These are phyloP conservation scores for Sminthurinus signatus DNA, from an alignment of 1,140 invertebrate genomes.

Conservation along the genomic window DNA sequence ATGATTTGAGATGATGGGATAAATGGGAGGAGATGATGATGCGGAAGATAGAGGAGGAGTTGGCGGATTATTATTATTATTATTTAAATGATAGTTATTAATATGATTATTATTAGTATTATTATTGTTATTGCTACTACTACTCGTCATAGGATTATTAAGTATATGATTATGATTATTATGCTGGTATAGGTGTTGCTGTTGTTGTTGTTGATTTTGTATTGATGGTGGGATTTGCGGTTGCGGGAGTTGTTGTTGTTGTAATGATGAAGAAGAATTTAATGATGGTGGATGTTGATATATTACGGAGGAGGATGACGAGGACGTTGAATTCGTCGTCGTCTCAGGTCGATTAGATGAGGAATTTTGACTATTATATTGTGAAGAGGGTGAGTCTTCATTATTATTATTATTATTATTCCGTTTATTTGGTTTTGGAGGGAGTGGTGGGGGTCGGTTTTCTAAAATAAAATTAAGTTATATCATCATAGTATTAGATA, in stretches of 20 bases:
- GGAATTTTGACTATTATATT: no score
- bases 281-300: constrained; percentile 28
- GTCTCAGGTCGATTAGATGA: no score
- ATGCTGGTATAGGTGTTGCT: background rate
- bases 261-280: constrained; percentile 38
- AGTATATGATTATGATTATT: background rate
- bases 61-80: constrained; percentile 24
- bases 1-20: constrained; percentile 12
- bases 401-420: no score
- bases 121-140: background rate
- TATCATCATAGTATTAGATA: no score
- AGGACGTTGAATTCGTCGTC: no score
- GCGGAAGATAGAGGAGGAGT: constrained; percentile 21
- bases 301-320: no score
- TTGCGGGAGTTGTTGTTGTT: constrained; percentile 43
- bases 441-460: constrained; percentile 59
- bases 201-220: constrained; percentile 5
- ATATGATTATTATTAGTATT: background rate
- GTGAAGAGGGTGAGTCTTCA: no score
- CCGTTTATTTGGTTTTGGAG: constrained; percentile 46
- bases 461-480: no score
- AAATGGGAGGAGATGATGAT: constrained; percentile 43
- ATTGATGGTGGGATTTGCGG: constrained; percentile 18
- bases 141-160: background rate
- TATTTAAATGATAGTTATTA: constrained; percentile 2